These are phyloP conservation scores for Dasysyrphus albostriatus DNA, from an alignment of 2,888 invertebrate species.

Conservation along the genomic window DNA sequence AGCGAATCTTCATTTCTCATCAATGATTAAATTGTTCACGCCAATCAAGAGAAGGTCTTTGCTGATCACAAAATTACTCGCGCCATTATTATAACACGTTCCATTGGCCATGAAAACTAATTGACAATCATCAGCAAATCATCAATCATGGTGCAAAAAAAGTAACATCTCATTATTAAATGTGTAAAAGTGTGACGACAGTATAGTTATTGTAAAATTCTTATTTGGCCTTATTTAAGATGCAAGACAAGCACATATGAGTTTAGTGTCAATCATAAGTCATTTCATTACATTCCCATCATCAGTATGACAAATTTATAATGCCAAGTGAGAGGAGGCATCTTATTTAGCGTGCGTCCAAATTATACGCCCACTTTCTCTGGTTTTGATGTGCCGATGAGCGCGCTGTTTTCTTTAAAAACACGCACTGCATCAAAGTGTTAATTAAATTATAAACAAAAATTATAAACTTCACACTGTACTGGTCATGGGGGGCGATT, in stretches of 20 bases:
- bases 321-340: conserved; percentile 4
- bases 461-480: neutral
- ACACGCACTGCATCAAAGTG: neutral
- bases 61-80: conserved; percentile 4
- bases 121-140: conserved; percentile 12
- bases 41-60: neutral
- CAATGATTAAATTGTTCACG: conserved; percentile 13
- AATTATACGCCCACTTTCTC: conserved; percentile 15
- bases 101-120: conserved; percentile 23
- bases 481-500: neutral
- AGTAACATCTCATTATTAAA: neutral
- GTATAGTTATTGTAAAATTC: neutral
- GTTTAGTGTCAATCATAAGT: conserved; percentile 15
- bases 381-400: conserved; percentile 3
- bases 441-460: conserved; percentile 7
- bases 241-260: neutral
- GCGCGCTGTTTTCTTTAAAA: neutral
- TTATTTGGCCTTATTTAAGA: conserved; percentile 9
- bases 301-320: neutral
- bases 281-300: neutral
- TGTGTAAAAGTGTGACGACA: conserved; percentile 4
- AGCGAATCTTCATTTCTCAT: neutral
- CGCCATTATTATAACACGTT: neutral
- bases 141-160: neutral
- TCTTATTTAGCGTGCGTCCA: neutral